phyloP scores from a whole-genome alignment of 2,797 vertebrate species.

The Megaceryle alcyon region DNA sequence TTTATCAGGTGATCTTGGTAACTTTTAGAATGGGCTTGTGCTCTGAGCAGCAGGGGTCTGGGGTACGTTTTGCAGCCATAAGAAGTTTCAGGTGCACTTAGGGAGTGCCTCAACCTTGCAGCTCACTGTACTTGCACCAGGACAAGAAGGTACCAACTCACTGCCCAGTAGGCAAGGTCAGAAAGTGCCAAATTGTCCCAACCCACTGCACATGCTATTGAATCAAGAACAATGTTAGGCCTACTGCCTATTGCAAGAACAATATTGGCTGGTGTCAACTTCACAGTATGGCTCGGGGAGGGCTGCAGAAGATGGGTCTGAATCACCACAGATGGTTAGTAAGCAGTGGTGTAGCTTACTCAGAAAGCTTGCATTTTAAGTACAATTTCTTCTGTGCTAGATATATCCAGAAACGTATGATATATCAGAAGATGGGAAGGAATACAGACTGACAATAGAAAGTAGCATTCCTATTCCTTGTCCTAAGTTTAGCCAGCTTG shows the following conservation, averaged over 20 bases:
- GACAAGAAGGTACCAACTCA: neutral
- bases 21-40: neutral
- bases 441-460: constrained; percentile 82
- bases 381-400: constrained; percentile 69
- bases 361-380: neutral
- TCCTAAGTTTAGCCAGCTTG: constrained; percentile 60
- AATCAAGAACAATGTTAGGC: neutral
- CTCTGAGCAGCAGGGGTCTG: neutral
- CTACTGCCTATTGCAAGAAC: neutral
- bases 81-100: neutral
- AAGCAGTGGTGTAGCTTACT: neutral
- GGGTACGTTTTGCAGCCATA: neutral
- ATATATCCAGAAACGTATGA: constrained; percentile 79
- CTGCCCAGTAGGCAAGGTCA: neutral
- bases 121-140: neutral
- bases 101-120: neutral
- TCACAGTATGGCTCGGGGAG: too few relatives aligned
- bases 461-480: constrained; percentile 89
- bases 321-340: neutral
- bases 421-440: constrained; percentile 86
- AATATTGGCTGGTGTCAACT: neutral
- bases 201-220: neutral
- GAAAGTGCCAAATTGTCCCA: neutral
- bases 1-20: neutral
- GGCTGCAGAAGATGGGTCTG: too few relatives aligned